Evolutionary conservation across 2,113 vertebrate species (phyloP), one percentile per base, ranked within the genome.

Genomic region (Andinoacara biseriatus): DNA sequence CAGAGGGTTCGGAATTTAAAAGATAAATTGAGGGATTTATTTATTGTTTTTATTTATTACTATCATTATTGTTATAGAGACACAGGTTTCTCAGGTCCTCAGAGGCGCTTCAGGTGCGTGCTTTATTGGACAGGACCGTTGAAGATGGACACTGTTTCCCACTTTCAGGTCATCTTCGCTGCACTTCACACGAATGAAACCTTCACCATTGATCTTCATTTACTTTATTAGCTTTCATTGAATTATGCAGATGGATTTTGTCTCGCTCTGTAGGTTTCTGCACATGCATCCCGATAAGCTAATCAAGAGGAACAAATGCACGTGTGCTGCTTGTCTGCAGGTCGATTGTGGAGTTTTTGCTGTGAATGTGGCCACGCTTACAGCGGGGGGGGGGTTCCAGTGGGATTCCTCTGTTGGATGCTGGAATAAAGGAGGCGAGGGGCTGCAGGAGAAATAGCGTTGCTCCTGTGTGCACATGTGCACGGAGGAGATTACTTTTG

Each of bases 271-370:
- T 35, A 54, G 65, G 76, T 74, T 82, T 56, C 83, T 46, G 40
- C 82, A 75, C 87, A 29, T 67, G 87, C 87, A 86, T 93, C 84
- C 84, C 43, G 63, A 92, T 90, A 26, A 89, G 89, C 76, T 74
- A 74, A 86, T 87, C 74, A 86, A 86, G 72, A 62, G 77, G 58
- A 86, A 85, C 67, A 54, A 29, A 67, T 80, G 87, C 80, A 81
- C 46, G 22, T 46, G 85, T 35, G 76, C 74, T 54, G 11, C 54
- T 78, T 61, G 79, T 79, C 75, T 61, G 74, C 72, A 2, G 75
- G 76, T 81, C 79, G 59, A 84, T 85, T 89, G 29, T 58, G 6
- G 76, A 58, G 46, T 81, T 89, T 81, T 43, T 49, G 76, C 40
- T 59, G 78, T 24, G 61, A 61, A 54, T 54, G 75, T 49, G 10